These are phyloP conservation scores for Drosophila guanche DNA, from an alignment of 1,140 invertebrate genomes.

Conservation along the genomic window DNA sequence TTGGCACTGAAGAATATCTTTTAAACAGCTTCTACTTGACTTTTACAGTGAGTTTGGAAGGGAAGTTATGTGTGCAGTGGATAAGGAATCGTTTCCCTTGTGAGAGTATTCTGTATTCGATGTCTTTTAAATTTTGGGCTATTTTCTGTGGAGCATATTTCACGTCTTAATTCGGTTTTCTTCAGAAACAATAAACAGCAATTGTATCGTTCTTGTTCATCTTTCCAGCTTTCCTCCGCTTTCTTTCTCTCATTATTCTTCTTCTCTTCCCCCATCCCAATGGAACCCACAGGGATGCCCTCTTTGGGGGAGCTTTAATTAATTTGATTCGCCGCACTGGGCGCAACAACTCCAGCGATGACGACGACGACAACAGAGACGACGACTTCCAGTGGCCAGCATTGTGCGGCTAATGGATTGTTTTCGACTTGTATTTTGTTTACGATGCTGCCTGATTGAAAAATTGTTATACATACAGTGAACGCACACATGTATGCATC, in stretches of 20 bases:
- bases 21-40: too few relatives aligned
- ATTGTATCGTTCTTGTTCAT: constrained; percentile 54
- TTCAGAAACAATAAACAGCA: constrained; percentile 70
- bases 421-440: constrained; percentile 70
- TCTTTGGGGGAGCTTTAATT: constrained; percentile 54
- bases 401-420: constrained; percentile 60
- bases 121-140: constrained; percentile 18
- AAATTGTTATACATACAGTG: constrained; percentile 58
- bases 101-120: constrained; percentile 27
- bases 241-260: constrained; percentile 15
- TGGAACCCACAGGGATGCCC: constrained; percentile 20
- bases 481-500: constrained; percentile 7
- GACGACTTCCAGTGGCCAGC: constrained; percentile 42
- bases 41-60: too few relatives aligned
- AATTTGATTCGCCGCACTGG: constrained; percentile 75
- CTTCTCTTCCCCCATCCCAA: constrained; percentile 7
- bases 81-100: neutral
- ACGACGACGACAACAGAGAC: neutral
- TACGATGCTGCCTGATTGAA: constrained; percentile 63
- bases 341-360: constrained; percentile 53
- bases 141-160: constrained; percentile 4
- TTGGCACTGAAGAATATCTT: constrained; percentile 5
- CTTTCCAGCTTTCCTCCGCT: constrained; percentile 28
- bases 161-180: constrained; percentile 39
- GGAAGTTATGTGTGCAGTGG: too few relatives aligned